Evolutionary conservation across 2,797 vertebrate species (phyloP), one percentile per base, ranked within the genome.

Genomic region (Pseudotriccus pelzelni): DNA sequence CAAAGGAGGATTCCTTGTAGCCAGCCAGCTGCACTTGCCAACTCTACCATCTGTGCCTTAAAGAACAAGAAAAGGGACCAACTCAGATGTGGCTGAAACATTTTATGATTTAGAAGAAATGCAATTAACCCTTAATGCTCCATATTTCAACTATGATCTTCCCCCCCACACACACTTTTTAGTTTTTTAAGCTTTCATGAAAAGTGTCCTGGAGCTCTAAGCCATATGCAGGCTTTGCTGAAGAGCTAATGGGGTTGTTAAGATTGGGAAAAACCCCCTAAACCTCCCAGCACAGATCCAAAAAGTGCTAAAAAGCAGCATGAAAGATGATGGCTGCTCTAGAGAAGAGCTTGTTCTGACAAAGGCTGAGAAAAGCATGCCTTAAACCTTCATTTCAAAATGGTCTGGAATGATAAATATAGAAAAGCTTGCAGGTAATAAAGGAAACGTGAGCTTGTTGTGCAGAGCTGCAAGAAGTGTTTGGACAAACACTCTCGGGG

Each of bases 1-100:
- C 36, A 94, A 95, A 94, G 82, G 92, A 97, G 89, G 76, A 96
- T 90, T 96, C 94, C 95, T 93, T 87, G 67, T 60, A 94, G 91
- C 85, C 85, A 96, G 87, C 80, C 94, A 96, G 91, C 63, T 94
- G 87, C 93, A 95, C 93, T 96, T 94, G 94, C 95, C 96, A 96
- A 86, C 74, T 93, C 83, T 60, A 87, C 94, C 94, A 96, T 96
- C 95, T 96, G 96, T 88, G 91, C 91, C 89, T 95, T 79, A 17
- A 88, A 89, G 89, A 87, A 89, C 43, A 83, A 91, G 93, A 84
- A 93, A 87, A 91, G 82, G 78, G 83, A 93, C 79, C 89, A 94
- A 91, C 83, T 95, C 89, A 79, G 85, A 94, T 87, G 87, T 67
- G 70, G 55, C 77, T 39, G 83, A 73, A 96, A 78, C 60, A 84